phyloP scores from a whole-genome alignment of 2,113 vertebrate species.

The Cochlearius cochlearius region DNA sequence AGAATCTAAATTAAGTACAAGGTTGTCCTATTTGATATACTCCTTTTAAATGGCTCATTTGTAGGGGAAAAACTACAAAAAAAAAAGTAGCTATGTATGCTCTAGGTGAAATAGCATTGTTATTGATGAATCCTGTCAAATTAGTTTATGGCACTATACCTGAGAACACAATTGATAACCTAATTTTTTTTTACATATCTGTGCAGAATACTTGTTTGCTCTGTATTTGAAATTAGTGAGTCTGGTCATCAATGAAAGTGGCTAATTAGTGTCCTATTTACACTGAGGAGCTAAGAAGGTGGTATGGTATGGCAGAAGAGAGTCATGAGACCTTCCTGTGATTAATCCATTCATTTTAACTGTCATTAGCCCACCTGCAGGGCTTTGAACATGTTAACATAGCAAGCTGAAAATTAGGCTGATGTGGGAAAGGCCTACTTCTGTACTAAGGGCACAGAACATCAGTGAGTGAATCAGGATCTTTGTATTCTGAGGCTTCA shows the following conservation, averaged over 20 bases:
- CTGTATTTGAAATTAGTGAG: not conserved
- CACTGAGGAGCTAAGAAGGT: not conserved
- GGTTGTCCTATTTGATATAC: not conserved
- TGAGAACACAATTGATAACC: not conserved
- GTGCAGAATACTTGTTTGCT: not conserved
- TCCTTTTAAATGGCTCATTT: not conserved
- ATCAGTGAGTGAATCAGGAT: not conserved
- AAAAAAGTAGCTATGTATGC: not conserved
- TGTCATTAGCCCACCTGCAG: not conserved
- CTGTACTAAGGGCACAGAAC: not conserved
- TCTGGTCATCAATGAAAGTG: not conserved
- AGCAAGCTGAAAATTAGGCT: not conserved
- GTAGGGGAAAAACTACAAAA: not conserved
- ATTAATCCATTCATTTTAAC: not conserved
- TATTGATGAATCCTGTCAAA: not conserved
- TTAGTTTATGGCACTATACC: not conserved
- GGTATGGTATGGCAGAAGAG: not conserved
- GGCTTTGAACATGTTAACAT: not conserved
- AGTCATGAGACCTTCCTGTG: not conserved
- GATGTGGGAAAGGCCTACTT: not conserved
- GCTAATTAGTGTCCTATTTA: not conserved
- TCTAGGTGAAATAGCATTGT: not conserved
- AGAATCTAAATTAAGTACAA: not conserved
- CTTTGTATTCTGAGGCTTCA: not conserved
- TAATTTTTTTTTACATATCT: not conserved